phyloP scores from a whole-genome alignment of 1,140 invertebrate genomes.

The Cydia amplana region DNA sequence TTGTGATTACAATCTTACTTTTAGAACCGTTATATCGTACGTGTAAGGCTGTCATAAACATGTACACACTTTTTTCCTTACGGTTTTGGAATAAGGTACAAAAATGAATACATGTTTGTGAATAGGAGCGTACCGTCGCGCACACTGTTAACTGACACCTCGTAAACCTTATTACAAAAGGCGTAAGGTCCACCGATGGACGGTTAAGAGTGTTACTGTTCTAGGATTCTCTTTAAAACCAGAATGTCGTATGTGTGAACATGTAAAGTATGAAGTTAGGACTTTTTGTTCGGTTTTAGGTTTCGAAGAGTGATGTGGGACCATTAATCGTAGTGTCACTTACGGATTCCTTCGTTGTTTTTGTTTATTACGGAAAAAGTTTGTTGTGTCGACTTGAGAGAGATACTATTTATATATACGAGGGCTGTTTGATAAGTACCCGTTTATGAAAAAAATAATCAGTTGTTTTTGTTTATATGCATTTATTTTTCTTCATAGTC shows the following conservation, averaged over 20 bases:
- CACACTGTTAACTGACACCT: no score
- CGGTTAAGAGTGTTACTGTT: no score
- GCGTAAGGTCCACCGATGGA: no score
- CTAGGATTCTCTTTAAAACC: neutral
- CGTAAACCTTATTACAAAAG: no score
- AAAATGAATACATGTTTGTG: neutral
- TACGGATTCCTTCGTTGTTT: constrained; percentile 21
- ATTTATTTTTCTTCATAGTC: no score
- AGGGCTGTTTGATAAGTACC: no score
- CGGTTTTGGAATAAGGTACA: neutral
- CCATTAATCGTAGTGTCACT: constrained; percentile 25
- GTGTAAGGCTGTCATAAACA: neutral
- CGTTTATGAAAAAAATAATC: no score
- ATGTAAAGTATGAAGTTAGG: neutral
- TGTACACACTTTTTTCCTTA: neutral
- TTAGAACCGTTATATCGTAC: neutral
- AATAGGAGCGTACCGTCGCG: no score
- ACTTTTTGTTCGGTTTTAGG: neutral
- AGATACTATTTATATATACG: neutral
- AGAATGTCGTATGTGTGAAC: neutral
- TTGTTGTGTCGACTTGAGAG: neutral
- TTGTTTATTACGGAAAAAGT: constrained; percentile 17
- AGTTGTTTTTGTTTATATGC: no score
- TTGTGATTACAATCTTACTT: neutral
- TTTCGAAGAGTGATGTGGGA: neutral